Evolutionary conservation across 2,888 invertebrate species (phyloP).

Genomic region (Pandemis heparana): DNA sequence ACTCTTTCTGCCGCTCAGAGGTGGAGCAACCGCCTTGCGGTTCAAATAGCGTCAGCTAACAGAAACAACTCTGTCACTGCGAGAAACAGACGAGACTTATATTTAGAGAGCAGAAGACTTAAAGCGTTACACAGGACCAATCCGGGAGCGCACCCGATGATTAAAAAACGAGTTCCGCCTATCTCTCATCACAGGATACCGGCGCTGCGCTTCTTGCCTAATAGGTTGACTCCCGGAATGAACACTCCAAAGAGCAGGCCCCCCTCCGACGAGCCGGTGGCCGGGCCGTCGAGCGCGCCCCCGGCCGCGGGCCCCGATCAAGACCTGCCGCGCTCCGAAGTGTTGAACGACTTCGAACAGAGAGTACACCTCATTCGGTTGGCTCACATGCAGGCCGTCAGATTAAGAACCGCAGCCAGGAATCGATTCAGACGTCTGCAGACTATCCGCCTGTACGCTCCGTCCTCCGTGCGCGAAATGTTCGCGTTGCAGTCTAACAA

Average conservation of each 20-base stretch:
- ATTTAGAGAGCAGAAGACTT: constrained; percentile 70
- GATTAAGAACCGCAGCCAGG: constrained; percentile 73
- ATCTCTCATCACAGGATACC: constrained; percentile 74
- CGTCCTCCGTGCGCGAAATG: constrained; percentile 77
- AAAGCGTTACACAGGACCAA: constrained; percentile 78
- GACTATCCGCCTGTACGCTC: constrained; percentile 75
- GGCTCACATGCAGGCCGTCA: constrained; percentile 75
- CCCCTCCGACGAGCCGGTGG: constrained; percentile 63
- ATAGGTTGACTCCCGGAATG: constrained; percentile 50
- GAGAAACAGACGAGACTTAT: constrained; percentile 71
- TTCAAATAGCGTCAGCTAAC: constrained; percentile 79
- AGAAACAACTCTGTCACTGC: constrained; percentile 77
- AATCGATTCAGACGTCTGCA: constrained; percentile 74
- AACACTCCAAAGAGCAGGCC: constrained; percentile 52
- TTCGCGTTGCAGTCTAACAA: constrained; percentile 64
- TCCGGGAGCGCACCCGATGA: constrained; percentile 72
- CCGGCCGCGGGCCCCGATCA: constrained; percentile 48
- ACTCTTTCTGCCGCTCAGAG: constrained; percentile 55
- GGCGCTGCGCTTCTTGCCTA: constrained; percentile 65
- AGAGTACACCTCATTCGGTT: constrained; percentile 75
- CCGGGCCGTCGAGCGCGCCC: constrained; percentile 66
- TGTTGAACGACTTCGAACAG: constrained; percentile 68
- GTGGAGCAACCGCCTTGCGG: constrained; percentile 79
- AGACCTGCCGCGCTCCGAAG: constrained; percentile 57
- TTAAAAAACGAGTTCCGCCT: constrained; percentile 69